phyloP scores from a whole-genome alignment of 2,113 vertebrate genomes.

The Asarcornis scutulata region DNA sequence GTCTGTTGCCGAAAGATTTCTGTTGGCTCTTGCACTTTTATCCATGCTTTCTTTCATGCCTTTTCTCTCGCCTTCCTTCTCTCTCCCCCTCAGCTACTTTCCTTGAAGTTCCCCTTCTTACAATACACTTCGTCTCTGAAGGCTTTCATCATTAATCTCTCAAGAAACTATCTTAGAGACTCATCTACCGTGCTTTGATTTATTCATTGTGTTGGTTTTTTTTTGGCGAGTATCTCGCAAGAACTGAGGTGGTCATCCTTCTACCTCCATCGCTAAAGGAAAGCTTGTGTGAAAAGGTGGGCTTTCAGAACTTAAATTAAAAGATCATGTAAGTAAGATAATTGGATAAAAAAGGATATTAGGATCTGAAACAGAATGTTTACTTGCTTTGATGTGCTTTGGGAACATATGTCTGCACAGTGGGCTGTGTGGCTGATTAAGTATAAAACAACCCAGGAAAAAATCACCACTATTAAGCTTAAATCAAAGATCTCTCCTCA shows the following conservation, averaged over 20 bases:
- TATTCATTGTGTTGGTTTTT: not conserved
- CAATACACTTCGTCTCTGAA: slow-evolving; percentile 40
- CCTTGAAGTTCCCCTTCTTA: slow-evolving; percentile 61
- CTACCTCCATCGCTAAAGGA: not conserved
- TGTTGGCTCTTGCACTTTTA: not conserved
- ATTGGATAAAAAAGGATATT: slow-evolving; percentile 72
- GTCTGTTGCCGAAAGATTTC: not conserved
- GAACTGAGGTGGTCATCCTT: slow-evolving; percentile 39
- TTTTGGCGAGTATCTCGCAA: slow-evolving; percentile 34
- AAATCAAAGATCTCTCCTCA: slow-evolving; percentile 68
- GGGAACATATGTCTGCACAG: slow-evolving; percentile 68
- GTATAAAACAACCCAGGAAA: slow-evolving; percentile 58
- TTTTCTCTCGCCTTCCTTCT: not conserved
- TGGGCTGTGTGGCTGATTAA: slow-evolving; percentile 64
- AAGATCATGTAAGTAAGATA: slow-evolving; percentile 73
- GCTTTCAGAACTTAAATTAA: slow-evolving; percentile 68
- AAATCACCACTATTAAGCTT: slow-evolving; percentile 69
- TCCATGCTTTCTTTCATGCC: not conserved
- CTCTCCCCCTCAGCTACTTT: not conserved
- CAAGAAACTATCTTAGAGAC: slow-evolving; percentile 44
- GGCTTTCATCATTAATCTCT: slow-evolving; percentile 66
- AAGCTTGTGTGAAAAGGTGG: slow-evolving; percentile 62
- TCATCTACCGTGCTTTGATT: slow-evolving; percentile 58
- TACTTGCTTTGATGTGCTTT: slow-evolving; percentile 73
- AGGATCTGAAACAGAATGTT: slow-evolving; percentile 74